A percentile compares a stretch with the other conserved stretches of the same genome.
phyloP scores from a whole-genome alignment of 2,888 invertebrate genomes.

The Xylophagus ater region DNA sequence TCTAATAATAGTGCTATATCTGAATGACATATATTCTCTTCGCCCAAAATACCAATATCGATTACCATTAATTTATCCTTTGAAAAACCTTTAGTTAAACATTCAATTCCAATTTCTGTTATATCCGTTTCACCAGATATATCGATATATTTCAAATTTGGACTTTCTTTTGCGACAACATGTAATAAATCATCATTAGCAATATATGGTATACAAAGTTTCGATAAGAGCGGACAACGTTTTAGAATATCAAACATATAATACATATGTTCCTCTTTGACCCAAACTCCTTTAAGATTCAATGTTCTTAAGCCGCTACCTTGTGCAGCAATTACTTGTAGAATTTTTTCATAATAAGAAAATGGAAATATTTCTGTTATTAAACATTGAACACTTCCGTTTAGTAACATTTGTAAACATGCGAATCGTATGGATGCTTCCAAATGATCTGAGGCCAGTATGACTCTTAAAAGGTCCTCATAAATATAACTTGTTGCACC shows the following conservation, averaged over 20 bases:
- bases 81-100: conserved; percentile 44
- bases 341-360: conserved; percentile 57
- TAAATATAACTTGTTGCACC: conserved; percentile 57
- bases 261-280: conserved; percentile 54
- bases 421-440: conserved; percentile 57
- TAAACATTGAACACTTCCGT: conserved; percentile 52
- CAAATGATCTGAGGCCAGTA: conserved; percentile 52
- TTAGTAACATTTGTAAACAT: conserved; percentile 52
- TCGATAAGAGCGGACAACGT: conserved; percentile 48
- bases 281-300: conserved; percentile 63
- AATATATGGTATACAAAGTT: conserved; percentile 56
- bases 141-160: conserved; percentile 49
- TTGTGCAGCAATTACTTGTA: conserved; percentile 52
- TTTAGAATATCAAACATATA: conserved; percentile 50
- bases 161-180: conserved; percentile 46
- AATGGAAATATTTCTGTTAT: conserved; percentile 59
- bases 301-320: conserved; percentile 52
- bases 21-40: conserved; percentile 54
- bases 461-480: conserved; percentile 54
- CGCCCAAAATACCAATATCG: conserved; percentile 59
- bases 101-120: conserved; percentile 51
- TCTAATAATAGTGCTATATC: conserved; percentile 52
- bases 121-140: conserved; percentile 61
- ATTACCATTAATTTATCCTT: conserved; percentile 48
- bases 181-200: conserved; percentile 57